These are phyloP conservation scores for Chaenocephalus aceratus DNA, from an alignment of 2,113 vertebrate species.

Conservation along the genomic window DNA sequence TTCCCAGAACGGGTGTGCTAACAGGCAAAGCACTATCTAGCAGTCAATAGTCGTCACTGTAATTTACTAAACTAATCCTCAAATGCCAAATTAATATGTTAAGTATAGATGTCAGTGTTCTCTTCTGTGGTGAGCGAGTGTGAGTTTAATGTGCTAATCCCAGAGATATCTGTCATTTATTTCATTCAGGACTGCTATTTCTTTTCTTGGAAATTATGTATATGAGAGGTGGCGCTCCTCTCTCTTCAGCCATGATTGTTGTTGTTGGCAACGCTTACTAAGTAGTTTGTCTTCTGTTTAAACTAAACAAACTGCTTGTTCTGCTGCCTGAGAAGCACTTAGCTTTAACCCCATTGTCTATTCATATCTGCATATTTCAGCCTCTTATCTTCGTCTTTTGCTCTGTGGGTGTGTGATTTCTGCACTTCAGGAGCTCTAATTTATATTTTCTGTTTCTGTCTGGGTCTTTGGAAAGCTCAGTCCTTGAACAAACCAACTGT, in stretches of 20 bases:
- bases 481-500: not conserved
- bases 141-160: slow-evolving; percentile 59
- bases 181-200: slow-evolving; percentile 26
- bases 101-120: slow-evolving; percentile 61
- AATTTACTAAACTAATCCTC: slow-evolving; percentile 67
- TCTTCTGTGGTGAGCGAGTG: slow-evolving; percentile 49
- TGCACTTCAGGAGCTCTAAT: not conserved
- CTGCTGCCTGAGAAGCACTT: not conserved
- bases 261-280: slow-evolving; percentile 17
- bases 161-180: slow-evolving; percentile 37
- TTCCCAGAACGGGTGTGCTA: slow-evolving; percentile 62
- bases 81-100: slow-evolving; percentile 78
- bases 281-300: slow-evolving; percentile 14
- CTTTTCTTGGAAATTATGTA: slow-evolving; percentile 3
- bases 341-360: not conserved
- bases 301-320: slow-evolving; percentile 12
- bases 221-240: slow-evolving; percentile 24
- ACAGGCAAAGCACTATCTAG: slow-evolving; percentile 65
- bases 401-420: not conserved
- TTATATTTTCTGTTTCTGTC: slow-evolving; percentile 9
- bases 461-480: not conserved
- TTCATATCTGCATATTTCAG: not conserved
- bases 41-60: slow-evolving; percentile 63
- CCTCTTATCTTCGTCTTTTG: not conserved
- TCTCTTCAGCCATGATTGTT: not conserved